Conservation (phyloP, 2,888 invertebrate genomes). For the Magallana nippona region DNA sequence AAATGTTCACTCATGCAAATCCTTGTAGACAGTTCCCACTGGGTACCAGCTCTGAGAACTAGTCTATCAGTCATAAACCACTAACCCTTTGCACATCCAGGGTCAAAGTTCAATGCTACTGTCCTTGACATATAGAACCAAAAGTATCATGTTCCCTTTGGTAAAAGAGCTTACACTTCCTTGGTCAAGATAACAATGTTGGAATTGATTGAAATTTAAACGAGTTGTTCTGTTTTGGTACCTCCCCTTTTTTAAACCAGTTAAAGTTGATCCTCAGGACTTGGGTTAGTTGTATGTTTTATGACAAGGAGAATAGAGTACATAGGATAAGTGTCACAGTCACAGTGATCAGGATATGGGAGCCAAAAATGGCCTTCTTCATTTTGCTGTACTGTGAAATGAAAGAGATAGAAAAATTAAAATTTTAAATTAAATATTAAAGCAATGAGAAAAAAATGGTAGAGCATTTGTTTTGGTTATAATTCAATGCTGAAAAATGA, state of each 20-base stretch:
- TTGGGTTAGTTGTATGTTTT: not conserved
- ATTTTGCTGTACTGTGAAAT: conserved; percentile 50
- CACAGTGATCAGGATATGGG: conserved; percentile 47
- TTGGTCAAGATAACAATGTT: too few species aligned
- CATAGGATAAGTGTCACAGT: conserved; percentile 41
- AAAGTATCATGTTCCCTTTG: too few species aligned
- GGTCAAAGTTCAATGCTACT: too few species aligned
- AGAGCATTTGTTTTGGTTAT: too few species aligned
- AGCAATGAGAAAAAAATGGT: too few species aligned
- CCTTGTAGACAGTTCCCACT: not conserved
- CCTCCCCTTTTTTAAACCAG: too few species aligned
- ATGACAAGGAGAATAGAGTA: conserved; percentile 28
- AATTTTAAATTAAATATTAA: not conserved
- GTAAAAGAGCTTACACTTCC: too few species aligned
- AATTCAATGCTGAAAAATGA: too few species aligned
- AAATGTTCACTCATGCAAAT: not conserved
- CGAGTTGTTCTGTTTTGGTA: too few species aligned
- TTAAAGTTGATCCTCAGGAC: not conserved
- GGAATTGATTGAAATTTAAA: too few species aligned
- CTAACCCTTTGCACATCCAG: not conserved
- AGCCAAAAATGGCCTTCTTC: conserved; percentile 51
- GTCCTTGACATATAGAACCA: too few species aligned
- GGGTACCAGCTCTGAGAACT: conserved; percentile 5
- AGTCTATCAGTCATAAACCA: not conserved
- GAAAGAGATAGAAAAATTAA: conserved; percentile 1